Evolutionary conservation across 2,888 invertebrate species (phyloP).

Genomic region (Dysmachus trigonus): DNA sequence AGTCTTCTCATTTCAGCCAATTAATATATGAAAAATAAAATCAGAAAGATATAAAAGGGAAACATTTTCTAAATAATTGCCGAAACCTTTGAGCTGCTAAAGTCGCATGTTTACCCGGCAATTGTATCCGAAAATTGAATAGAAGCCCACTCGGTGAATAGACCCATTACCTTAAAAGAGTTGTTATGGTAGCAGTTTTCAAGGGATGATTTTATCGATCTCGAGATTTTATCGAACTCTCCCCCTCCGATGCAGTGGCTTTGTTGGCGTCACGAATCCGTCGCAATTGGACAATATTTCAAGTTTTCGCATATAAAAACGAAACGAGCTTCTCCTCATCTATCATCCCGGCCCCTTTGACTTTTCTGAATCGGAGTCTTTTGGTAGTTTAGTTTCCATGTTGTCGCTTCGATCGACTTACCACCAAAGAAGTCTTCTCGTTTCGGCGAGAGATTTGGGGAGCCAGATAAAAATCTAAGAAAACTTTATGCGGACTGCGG

Average conservation of each 20-base stretch:
- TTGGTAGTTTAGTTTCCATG: slow-evolving; percentile 39
- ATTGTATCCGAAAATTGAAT: slow-evolving; percentile 52
- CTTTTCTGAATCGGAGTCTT: slow-evolving; percentile 3
- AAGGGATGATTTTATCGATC: slow-evolving; percentile 14
- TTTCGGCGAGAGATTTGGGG: neutral
- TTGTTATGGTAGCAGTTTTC: slow-evolving; percentile 53
- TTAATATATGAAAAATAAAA: neutral
- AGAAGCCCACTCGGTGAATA: slow-evolving; percentile 54
- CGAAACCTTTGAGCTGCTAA: slow-evolving; percentile 7
- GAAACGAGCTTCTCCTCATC: neutral
- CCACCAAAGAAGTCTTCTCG: neutral
- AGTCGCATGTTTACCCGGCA: slow-evolving; percentile 41
- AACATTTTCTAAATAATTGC: slow-evolving; percentile 26
- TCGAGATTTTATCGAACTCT: slow-evolving; percentile 25
- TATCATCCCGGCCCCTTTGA: slow-evolving; percentile 38
- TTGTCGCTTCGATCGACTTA: slow-evolving; percentile 31
- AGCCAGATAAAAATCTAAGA: neutral
- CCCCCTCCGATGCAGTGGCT: neutral
- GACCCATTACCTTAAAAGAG: slow-evolving; percentile 52
- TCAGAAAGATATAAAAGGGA: neutral
- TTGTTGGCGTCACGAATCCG: slow-evolving; percentile 51
- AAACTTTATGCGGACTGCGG: neutral
- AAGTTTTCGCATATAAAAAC: slow-evolving; percentile 35
- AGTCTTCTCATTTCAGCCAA: neutral
- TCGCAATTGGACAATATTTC: slow-evolving; percentile 46